These are phyloP conservation scores for Tetramorium bicarinatum DNA, from an alignment of 2,888 invertebrate species.

Conservation along the genomic window DNA sequence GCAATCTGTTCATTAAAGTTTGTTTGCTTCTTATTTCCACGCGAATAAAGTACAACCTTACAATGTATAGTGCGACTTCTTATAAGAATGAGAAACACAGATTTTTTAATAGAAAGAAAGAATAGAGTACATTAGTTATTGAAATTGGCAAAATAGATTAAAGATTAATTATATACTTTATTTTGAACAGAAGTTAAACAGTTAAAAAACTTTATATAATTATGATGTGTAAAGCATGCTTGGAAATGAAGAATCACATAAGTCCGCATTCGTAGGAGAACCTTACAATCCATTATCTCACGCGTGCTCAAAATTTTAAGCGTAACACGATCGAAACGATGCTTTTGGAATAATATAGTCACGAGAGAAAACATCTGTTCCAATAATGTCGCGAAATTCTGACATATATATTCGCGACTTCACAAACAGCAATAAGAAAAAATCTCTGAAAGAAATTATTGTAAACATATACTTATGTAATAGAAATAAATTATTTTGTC, in stretches of 20 bases:
- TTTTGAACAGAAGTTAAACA: neutral
- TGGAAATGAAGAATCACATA: constrained; percentile 65
- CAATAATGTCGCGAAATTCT: constrained; percentile 12
- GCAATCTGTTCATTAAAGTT: constrained; percentile 26
- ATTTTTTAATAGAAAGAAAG: neutral
- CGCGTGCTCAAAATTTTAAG: constrained; percentile 59
- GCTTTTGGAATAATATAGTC: constrained; percentile 35
- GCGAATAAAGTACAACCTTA: constrained; percentile 6
- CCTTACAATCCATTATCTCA: constrained; percentile 21
- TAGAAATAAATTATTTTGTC: neutral
- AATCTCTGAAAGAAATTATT: neutral
- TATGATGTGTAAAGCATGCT: constrained; percentile 56
- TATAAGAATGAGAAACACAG: neutral
- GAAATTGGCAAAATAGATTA: neutral
- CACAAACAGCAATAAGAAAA: neutral
- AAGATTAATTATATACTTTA: neutral
- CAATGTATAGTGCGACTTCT: constrained; percentile 4
- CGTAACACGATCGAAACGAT: constrained; percentile 14
- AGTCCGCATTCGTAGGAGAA: constrained; percentile 51
- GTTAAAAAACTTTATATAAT: constrained; percentile 29
- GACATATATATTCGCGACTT: neutral
- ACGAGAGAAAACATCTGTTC: constrained; percentile 15
- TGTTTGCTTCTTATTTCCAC: constrained; percentile 43
- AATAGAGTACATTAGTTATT: neutral
- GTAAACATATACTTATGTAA: neutral